These are phyloP conservation scores for Silurus aristotelis DNA, from an alignment of 2,797 vertebrate species.

Conservation along the genomic window DNA sequence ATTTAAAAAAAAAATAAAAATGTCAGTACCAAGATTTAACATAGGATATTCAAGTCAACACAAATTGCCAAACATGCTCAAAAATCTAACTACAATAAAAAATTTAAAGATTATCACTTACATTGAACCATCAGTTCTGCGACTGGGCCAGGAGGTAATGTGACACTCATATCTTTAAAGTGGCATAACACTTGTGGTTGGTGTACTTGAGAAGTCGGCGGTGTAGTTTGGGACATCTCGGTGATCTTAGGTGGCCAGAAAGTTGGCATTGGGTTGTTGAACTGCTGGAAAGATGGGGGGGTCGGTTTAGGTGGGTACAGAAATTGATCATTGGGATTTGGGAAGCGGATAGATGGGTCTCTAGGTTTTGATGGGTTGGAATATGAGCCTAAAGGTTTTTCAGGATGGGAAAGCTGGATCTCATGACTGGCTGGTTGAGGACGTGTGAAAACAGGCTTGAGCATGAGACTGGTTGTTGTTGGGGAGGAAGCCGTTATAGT, in stretches of 20 bases:
- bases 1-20: background rate
- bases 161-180: conserved; percentile 67
- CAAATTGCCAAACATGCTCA: background rate
- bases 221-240: background rate
- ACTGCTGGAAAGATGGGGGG: background rate
- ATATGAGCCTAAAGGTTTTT: background rate
- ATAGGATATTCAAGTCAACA: background rate
- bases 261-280: background rate
- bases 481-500: background rate
- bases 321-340: background rate
- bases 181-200: conserved; percentile 64
- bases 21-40: background rate
- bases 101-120: conserved; percentile 38
- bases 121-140: conserved; percentile 69
- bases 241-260: background rate
- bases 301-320: conserved; percentile 39
- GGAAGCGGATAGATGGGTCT: background rate
- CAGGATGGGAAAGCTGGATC: background rate
- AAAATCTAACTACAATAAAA: background rate
- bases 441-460: background rate
- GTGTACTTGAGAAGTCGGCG: background rate
- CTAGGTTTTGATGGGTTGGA: background rate
- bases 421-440: background rate
- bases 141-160: conserved; percentile 66
- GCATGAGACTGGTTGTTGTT: conserved; percentile 8